Conservation (phyloP, 2,888 invertebrate species). For the Drosophila algonquin region DNA sequence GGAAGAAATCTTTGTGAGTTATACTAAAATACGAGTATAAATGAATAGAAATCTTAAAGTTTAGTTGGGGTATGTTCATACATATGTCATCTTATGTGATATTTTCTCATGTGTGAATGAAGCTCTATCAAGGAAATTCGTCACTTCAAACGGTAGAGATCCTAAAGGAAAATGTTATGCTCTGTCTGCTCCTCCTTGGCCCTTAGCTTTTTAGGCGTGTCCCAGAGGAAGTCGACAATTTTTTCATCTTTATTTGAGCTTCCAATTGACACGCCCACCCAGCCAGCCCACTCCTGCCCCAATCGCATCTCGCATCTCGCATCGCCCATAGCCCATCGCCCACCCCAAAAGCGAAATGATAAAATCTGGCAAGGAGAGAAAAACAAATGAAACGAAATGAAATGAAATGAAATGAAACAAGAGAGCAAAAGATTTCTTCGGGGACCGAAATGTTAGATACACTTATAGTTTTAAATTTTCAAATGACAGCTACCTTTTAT, state of each 20-base stretch:
- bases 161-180: slow-evolving; percentile 3
- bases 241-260: slow-evolving; percentile 31
- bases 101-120: no score
- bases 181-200: neutral
- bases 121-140: neutral
- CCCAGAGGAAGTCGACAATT: neutral
- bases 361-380: slow-evolving; percentile 5
- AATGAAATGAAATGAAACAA: slow-evolving; percentile 26
- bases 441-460: neutral
- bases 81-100: no score
- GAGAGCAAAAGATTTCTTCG: neutral
- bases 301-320: neutral
- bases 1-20: no score
- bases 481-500: no score
- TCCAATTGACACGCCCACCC: slow-evolving; percentile 31
- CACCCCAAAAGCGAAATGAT: slow-evolving; percentile 4
- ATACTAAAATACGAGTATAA: no score
- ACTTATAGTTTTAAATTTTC: neutral
- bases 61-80: no score
- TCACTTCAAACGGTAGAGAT: neutral
- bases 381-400: slow-evolving; percentile 49
- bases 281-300: neutral
- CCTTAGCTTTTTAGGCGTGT: neutral
- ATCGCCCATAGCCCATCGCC: neutral
- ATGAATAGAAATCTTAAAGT: no score